These are phyloP conservation scores for Sigmodon hispidus DNA, from an alignment of 2,113 vertebrate species.

Conservation along the genomic window DNA sequence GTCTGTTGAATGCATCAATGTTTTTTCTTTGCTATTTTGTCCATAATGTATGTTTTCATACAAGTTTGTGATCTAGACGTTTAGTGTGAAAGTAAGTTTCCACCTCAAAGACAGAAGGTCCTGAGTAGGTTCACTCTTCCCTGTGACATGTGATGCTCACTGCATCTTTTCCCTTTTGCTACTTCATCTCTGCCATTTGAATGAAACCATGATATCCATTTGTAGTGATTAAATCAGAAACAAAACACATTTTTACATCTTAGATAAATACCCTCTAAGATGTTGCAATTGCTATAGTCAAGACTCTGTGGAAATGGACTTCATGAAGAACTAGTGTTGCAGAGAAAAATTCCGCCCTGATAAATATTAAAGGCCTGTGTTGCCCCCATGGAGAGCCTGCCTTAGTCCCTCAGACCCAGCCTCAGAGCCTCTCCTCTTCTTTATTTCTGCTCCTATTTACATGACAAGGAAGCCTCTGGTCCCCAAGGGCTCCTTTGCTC, in stretches of 20 bases:
- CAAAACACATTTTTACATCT: background rate
- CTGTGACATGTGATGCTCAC: background rate
- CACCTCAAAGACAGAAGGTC: background rate
- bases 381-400: slow-evolving; percentile 58
- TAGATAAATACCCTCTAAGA: background rate
- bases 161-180: slow-evolving; percentile 10
- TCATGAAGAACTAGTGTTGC: slow-evolving; percentile 45
- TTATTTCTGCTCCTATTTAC: slow-evolving; percentile 67
- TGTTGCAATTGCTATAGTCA: background rate
- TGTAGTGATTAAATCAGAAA: background rate
- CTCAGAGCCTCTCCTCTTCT: slow-evolving; percentile 54
- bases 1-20: background rate
- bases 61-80: background rate
- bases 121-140: background rate
- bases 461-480: slow-evolving; percentile 63
- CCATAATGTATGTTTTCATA: background rate
- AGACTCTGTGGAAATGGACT: slow-evolving; percentile 1
- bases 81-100: background rate
- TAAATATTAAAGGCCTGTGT: slow-evolving; percentile 74
- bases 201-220: background rate
- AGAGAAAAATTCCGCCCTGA: slow-evolving; percentile 46
- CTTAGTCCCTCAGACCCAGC: slow-evolving; percentile 40
- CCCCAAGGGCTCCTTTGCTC: slow-evolving; percentile 39
- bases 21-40: slow-evolving; percentile 14
- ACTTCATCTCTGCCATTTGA: background rate